Base-by-base conservation (phyloP, 2,888 invertebrate genomes). In the Macropis europaea region DNA sequence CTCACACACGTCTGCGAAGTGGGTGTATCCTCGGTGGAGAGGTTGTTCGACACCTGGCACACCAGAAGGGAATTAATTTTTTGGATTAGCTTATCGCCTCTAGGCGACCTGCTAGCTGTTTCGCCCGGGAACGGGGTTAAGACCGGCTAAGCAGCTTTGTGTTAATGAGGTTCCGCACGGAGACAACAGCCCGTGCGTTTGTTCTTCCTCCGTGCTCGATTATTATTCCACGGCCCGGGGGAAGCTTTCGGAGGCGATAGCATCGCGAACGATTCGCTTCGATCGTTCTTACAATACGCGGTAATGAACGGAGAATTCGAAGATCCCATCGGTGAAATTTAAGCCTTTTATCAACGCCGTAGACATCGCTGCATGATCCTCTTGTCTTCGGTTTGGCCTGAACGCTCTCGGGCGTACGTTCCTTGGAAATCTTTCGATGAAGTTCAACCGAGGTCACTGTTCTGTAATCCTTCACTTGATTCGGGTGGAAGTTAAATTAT, bases 1-100 rank as follows among this genome's bases (percentile, higher is more conserved):
- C 50, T 15, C 34, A 34, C 32, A 3, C 7, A 26, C 1, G 3
- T 3, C 4, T 7, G 26, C 3, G 13, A 36, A 48, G 22, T 52
- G 42, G 26, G 30, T 24, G 26, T 38, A 64, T 42, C 69, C 67
- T 70, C 63, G 48, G 74, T 34, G 38, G 56, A 53, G 24, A 48
- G 43, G 40, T 30, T 75, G 69, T 82, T 84, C 80, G 83, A 85
- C 88, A 88, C 87, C 86, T 87, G 88, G 86, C 84, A 79, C 72
- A 64, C 72, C 78, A 73, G 77, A 78, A 77, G 79, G 81, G 89
- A 89, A 89, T 89, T 89, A 86, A 87, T 89, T 89, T 89, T 86
- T 87, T 77, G 88, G 89, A 89, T 89, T 88, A 89, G 85, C 83
- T 88, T 86, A 88, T 89, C 87, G 85, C 79, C 77, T 67, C 69